A percentile compares a stretch with the other conserved stretches of the same genome.
phyloP scores from a whole-genome alignment of 2,797 vertebrate genomes.

The Microchirus variegatus region DNA sequence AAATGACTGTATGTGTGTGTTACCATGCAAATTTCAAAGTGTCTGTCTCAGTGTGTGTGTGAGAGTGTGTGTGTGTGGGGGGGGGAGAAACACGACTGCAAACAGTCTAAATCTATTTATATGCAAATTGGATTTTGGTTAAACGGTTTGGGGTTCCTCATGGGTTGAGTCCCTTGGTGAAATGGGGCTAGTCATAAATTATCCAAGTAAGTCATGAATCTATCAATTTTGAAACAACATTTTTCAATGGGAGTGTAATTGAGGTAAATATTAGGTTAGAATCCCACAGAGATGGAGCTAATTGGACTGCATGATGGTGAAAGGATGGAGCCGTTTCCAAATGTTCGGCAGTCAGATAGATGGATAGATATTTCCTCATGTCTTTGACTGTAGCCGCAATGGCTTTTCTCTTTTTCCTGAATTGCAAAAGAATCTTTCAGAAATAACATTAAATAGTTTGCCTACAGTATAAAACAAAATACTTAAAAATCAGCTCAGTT shows the following conservation, averaged over 20 bases:
- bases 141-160: slow-evolving; percentile 76
- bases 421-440: no score
- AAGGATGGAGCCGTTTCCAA: slow-evolving; percentile 18
- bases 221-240: slow-evolving; percentile 90
- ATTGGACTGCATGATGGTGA: slow-evolving; percentile 51
- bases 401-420: no score
- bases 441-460: no score
- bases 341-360: slow-evolving; percentile 1
- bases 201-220: slow-evolving; percentile 88
- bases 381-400: no score
- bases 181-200: slow-evolving; percentile 88
- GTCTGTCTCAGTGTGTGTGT: slow-evolving; percentile 15
- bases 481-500: no score
- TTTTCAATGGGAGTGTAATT: slow-evolving; percentile 82
- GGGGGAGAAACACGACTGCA: slow-evolving; percentile 76
- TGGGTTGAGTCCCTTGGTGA: slow-evolving; percentile 79
- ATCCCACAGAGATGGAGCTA: slow-evolving; percentile 72
- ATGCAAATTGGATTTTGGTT: slow-evolving; percentile 91
- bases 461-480: no score
- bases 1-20: slow-evolving; percentile 36
- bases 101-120: slow-evolving; percentile 93
- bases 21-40: slow-evolving; percentile 13
- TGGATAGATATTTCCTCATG: neutral
- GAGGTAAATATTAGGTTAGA: slow-evolving; percentile 87
- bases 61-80: slow-evolving; percentile 11